phyloP scores from a whole-genome alignment of 1,140 invertebrate species.

The Drosophila ogumai region DNA sequence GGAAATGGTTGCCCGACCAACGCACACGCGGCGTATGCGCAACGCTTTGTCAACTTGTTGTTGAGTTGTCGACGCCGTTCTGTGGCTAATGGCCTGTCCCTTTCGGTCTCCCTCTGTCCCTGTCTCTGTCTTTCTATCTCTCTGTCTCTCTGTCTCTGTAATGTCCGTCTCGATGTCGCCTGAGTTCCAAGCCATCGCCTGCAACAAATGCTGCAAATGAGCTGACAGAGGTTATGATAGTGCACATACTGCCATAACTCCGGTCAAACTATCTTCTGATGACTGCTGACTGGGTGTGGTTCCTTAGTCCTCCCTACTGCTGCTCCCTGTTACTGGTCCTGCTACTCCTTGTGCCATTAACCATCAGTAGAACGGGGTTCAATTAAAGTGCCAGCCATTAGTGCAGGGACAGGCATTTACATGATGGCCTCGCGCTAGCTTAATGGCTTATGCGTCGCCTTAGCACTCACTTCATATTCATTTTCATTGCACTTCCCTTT shows the following conservation, averaged over 20 bases:
- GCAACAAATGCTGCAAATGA: constrained; percentile 81
- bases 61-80: constrained; percentile 36
- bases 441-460: constrained; percentile 71
- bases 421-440: constrained; percentile 58
- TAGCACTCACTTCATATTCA: constrained; percentile 68
- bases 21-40: constrained; percentile 68
- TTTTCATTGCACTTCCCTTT: constrained; percentile 1
- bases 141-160: neutral
- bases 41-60: constrained; percentile 55
- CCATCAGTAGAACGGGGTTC: constrained; percentile 37
- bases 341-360: constrained; percentile 33
- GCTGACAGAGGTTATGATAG: constrained; percentile 77
- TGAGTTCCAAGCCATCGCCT: constrained; percentile 41
- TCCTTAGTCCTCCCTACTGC: neutral
- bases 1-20: constrained; percentile 66
- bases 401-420: constrained; percentile 49
- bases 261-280: constrained; percentile 19
- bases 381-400: constrained; percentile 79
- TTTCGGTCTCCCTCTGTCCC: neutral
- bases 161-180: constrained; percentile 19
- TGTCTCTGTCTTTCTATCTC: neutral
- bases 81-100: constrained; percentile 52
- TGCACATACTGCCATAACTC: constrained; percentile 53
- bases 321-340: neutral
- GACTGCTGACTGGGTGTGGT: constrained; percentile 54